A percentile compares a stretch with the other conserved stretches of the same genome.
Conservation (phyloP, 2,113 vertebrate genomes). For the Centrocercus urophasianus region DNA sequence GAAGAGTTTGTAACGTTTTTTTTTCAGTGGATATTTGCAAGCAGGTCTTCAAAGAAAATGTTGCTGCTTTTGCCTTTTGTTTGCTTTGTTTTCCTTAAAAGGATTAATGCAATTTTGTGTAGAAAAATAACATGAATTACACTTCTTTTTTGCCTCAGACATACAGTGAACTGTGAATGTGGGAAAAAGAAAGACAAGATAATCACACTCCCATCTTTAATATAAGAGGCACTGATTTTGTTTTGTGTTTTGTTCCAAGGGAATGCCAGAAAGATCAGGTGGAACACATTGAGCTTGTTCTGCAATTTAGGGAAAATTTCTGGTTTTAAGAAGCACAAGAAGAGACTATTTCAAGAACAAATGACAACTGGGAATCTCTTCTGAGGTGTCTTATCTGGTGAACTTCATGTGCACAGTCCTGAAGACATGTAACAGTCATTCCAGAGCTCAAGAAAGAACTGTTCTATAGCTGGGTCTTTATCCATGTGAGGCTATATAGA, state of each 20-base stretch:
- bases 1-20: background rate
- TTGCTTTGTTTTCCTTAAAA: background rate
- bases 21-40: background rate
- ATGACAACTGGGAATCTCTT: background rate
- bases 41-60: background rate
- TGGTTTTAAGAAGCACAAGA: background rate
- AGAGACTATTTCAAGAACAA: background rate
- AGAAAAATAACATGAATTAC: background rate
- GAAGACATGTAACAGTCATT: background rate
- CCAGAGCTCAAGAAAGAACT: conserved; percentile 10
- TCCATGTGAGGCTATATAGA: conserved; percentile 34
- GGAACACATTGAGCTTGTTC: background rate
- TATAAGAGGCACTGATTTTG: background rate
- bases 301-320: background rate
- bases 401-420: background rate
- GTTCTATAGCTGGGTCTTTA: background rate
- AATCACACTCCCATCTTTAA: background rate
- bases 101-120: background rate
- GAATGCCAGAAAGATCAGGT: background rate
- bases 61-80: background rate
- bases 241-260: background rate
- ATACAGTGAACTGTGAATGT: background rate
- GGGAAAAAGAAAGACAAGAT: conserved; percentile 12
- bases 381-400: background rate
- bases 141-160: too few species aligned